phyloP scores from a whole-genome alignment of 2,113 vertebrate genomes.

The Cichladusa arquata region DNA sequence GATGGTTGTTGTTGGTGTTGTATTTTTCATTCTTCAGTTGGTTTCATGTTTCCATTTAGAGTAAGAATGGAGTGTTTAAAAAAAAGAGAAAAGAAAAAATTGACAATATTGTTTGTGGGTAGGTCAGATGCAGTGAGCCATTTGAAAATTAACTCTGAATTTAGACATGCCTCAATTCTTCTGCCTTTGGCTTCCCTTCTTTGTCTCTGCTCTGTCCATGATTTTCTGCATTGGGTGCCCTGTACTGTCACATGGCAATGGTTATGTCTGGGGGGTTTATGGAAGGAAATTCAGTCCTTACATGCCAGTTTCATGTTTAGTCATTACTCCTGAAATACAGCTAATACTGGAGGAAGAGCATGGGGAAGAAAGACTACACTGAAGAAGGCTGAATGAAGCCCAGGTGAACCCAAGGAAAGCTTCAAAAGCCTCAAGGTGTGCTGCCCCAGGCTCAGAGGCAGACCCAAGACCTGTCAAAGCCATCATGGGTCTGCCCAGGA shows the following conservation, averaged over 20 bases:
- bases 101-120: background rate
- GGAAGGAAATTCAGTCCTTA: background rate
- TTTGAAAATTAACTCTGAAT: background rate
- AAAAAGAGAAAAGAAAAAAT: accelerated
- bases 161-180: background rate
- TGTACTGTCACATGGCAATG: background rate
- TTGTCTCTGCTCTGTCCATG: background rate
- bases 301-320: background rate
- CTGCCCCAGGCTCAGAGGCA: background rate
- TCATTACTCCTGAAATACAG: background rate
- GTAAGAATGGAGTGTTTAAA: background rate
- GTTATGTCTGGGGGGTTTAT: background rate
- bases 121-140: background rate
- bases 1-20: background rate
- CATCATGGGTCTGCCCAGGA: background rate
- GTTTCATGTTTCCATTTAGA: background rate
- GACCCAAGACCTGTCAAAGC: background rate
- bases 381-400: background rate
- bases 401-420: background rate
- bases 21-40: background rate
- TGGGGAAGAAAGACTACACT: background rate
- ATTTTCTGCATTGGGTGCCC: background rate
- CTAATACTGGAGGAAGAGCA: background rate
- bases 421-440: background rate
- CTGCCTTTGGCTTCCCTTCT: background rate